Conservation (phyloP, 2,888 invertebrate species). For the Exephanes ischioxanthus region DNA sequence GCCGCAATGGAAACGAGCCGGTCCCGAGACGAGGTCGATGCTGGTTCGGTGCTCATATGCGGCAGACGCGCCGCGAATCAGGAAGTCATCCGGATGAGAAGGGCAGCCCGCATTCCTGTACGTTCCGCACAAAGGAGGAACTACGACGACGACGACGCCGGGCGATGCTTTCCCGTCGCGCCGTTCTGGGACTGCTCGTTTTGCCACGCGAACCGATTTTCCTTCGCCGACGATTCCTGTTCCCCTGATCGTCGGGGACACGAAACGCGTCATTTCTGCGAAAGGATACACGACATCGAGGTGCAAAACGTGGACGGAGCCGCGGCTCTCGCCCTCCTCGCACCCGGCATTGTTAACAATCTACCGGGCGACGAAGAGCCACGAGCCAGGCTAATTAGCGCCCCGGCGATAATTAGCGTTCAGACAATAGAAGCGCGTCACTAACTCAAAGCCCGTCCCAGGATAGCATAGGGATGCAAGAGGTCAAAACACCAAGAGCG, state of each 20-base stretch:
- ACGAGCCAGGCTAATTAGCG: slow-evolving; percentile 76
- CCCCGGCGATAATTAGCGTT: slow-evolving; percentile 79
- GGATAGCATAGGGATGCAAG: slow-evolving; percentile 78
- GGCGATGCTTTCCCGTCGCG: slow-evolving; percentile 21
- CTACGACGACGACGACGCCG: background rate
- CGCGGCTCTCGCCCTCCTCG: slow-evolving; percentile 22
- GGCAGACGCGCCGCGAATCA: slow-evolving; percentile 79
- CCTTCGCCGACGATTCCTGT: slow-evolving; percentile 66
- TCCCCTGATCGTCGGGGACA: slow-evolving; percentile 76
- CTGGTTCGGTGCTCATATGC: slow-evolving; percentile 81
- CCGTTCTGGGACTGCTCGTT: background rate
- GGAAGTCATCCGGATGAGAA: slow-evolving; percentile 74
- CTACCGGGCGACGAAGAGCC: slow-evolving; percentile 38
- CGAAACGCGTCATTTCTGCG: slow-evolving; percentile 79
- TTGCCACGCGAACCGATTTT: slow-evolving; percentile 4
- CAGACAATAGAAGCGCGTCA: slow-evolving; percentile 82
- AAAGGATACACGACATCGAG: slow-evolving; percentile 69
- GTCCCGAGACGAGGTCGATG: slow-evolving; percentile 66
- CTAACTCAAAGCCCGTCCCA: slow-evolving; percentile 75
- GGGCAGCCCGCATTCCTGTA: slow-evolving; percentile 56
- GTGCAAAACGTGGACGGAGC: slow-evolving; percentile 56
- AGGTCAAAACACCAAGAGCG: slow-evolving; percentile 71
- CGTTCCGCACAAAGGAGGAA: slow-evolving; percentile 14
- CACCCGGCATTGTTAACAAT: slow-evolving; percentile 15
- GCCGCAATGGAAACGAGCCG: background rate